A percentile compares a stretch with the other conserved stretches of the same genome.
Evolutionary conservation across 2,888 invertebrate species (phyloP).

Genomic region (Sarcophaga caerulescens): DNA sequence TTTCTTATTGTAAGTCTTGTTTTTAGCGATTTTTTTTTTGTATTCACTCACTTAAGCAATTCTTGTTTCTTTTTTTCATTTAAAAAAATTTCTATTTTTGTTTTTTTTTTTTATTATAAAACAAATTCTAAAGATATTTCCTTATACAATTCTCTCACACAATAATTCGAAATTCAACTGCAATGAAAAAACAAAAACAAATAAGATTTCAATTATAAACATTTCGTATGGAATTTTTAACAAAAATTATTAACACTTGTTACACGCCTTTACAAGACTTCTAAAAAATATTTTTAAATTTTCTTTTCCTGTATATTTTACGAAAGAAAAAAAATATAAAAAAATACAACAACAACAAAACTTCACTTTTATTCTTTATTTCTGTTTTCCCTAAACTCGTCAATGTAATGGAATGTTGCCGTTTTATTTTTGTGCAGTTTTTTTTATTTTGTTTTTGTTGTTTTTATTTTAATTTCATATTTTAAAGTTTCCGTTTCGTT

Average conservation of each 20-base stretch:
- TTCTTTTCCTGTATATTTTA: not conserved
- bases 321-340: slow-evolving; percentile 7
- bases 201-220: not conserved
- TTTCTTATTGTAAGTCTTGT: slow-evolving; percentile 54
- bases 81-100: slow-evolving; percentile 43
- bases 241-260: not conserved
- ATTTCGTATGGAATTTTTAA: too few relatives aligned
- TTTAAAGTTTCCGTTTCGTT: slow-evolving; percentile 54
- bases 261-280: not conserved
- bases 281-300: not conserved
- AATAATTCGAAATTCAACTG: not conserved
- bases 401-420: slow-evolving; percentile 65
- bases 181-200: not conserved
- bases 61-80: slow-evolving; percentile 29
- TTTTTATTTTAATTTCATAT: slow-evolving; percentile 29
- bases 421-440: slow-evolving; percentile 38
- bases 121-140: slow-evolving; percentile 45
- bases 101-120: slow-evolving; percentile 47
- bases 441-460: slow-evolving; percentile 31
- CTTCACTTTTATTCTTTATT: slow-evolving; percentile 40
- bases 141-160: slow-evolving; percentile 25
- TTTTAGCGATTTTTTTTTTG: slow-evolving; percentile 16
- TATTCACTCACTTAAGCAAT: not conserved
- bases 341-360: slow-evolving; percentile 30
- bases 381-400: slow-evolving; percentile 32